Evolutionary conservation across 2,888 invertebrate genomes (phyloP), one percentile per base, ranked within the genome.

Genomic region (Amphimallon solstitiale): DNA sequence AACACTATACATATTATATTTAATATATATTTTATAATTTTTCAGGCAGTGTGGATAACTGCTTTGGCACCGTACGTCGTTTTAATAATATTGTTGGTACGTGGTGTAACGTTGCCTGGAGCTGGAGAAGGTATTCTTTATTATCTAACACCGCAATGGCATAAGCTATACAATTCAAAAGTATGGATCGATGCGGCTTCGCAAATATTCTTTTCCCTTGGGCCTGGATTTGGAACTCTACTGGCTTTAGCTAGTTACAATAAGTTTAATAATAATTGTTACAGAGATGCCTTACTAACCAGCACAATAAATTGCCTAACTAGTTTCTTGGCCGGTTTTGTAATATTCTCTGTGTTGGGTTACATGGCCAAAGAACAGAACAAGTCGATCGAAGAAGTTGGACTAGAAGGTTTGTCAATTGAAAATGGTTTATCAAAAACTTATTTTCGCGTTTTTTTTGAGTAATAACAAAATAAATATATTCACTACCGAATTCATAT

Each of bases 131-230:
- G 96, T 38, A 95, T 96, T 72, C 85, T 89, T 65, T 96, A 94
- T 82, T 96, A 95, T 78, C 86, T 96, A 63, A 94, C 92, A 9
- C 96, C 96, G 0, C 90, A 94, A 78, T 96, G 95, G 94, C 89
- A 92, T 75, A 93, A 92, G 79, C 85, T 95, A 9, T 85, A 88
- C 71, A 91, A 92, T 73, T 87, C 90, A 0, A 91, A 89, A 85
- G 94, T 95, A 6, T 96, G 96, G 96, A 92, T 94, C 65, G 95
- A 95, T 79, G 96, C 96, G 0, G 95, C 96, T 0, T 93, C 95
- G 1, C 96, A 96, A 82, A 95, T 95, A 74, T 96, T 96, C 85
- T 96, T 96, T 84, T 95, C 95, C 0, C 84, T 96, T 59, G 96
- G 96, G n/a, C 96, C 96, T 0, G 96, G 95, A 1, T 96, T 96